Evolutionary conservation across 2,888 invertebrate species (phyloP).

Genomic region (Lacanobia wlatinum): DNA sequence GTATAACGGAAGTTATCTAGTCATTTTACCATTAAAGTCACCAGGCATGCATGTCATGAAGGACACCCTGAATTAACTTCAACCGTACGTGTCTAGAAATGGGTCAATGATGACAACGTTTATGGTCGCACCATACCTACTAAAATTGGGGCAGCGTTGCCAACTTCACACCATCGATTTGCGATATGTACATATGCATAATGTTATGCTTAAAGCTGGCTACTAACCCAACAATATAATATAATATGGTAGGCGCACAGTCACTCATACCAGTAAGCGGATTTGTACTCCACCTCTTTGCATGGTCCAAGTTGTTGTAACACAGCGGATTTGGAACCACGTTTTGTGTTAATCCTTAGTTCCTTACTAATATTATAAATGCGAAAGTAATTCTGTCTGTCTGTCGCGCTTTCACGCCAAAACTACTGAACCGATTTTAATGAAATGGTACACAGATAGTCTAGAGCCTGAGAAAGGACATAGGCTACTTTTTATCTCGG

Average conservation of each 20-base stretch:
- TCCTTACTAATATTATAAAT: no score
- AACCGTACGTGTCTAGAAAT: background rate
- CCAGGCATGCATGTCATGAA: background rate
- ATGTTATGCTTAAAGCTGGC: conserved; percentile 43
- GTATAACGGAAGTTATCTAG: no score
- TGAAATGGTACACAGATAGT: no score
- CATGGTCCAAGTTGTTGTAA: conserved; percentile 27
- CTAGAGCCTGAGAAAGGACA: no score
- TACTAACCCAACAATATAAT: conserved; percentile 55
- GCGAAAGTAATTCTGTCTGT: no score
- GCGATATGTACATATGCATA: conserved; percentile 37
- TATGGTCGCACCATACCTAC: no score
- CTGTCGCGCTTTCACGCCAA: no score
- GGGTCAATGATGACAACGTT: no score
- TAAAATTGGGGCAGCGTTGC: background rate
- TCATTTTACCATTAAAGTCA: no score
- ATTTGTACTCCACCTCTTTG: conserved; percentile 74
- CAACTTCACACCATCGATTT: conserved; percentile 13
- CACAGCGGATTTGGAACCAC: background rate
- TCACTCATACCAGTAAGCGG: conserved; percentile 80
- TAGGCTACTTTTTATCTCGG: no score
- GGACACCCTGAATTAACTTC: background rate
- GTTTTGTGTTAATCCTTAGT: no score
- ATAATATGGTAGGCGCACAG: conserved; percentile 53
- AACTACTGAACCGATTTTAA: no score